Conservation (phyloP, 2,888 invertebrate genomes). For the Thysanoteuthis rhombus region DNA sequence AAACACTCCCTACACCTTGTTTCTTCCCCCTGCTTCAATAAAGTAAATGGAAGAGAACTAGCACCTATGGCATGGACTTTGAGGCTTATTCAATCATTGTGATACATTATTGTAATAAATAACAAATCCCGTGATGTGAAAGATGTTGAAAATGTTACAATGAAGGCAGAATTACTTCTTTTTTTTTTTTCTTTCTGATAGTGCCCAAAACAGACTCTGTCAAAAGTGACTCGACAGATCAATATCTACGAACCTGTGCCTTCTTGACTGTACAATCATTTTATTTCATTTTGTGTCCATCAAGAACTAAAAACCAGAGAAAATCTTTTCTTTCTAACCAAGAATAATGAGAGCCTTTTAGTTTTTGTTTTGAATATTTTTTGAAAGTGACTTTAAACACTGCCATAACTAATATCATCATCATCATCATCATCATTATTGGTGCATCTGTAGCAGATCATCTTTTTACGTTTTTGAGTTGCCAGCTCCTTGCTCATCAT, state of each 20-base stretch:
- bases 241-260: background rate
- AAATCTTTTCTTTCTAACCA: too few relatives aligned
- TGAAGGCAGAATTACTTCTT: background rate
- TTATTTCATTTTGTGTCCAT: background rate
- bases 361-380: background rate
- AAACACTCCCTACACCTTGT: too few relatives aligned
- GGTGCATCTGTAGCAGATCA: too few relatives aligned
- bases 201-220: background rate
- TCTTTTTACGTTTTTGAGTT: too few relatives aligned
- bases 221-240: background rate
- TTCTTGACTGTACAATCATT: background rate
- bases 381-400: background rate
- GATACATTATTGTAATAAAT: background rate
- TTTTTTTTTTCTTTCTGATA: background rate
- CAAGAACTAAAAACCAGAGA: background rate
- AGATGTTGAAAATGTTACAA: background rate
- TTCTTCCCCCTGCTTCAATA: too few relatives aligned
- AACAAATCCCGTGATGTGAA: background rate
- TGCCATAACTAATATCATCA: background rate
- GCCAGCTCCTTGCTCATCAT: too few relatives aligned
- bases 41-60: too few relatives aligned
- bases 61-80: too few relatives aligned
- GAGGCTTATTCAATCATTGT: too few relatives aligned
- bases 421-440: too few relatives aligned
- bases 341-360: background rate